Base-by-base conservation (phyloP, 2,113 vertebrate genomes). In the Nibea albiflora region DNA sequence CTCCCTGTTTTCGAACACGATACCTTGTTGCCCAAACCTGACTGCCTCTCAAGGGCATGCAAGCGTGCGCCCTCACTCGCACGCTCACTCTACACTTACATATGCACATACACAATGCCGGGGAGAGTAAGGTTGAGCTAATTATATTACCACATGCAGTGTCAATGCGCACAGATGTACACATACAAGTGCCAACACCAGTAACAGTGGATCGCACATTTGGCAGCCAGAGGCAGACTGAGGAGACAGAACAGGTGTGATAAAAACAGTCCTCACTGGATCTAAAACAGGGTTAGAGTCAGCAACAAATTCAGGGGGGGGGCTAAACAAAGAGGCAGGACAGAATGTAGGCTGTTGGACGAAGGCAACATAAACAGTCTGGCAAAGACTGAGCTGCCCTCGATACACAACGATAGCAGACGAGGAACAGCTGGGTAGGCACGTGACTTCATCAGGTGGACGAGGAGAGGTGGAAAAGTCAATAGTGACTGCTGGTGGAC, bases 1-100 rank as follows among this genome's bases (percentile, higher is more conserved):
- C 78, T 78, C 28, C 19, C 58, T 49, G 42, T 76, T 83, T 83
- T 81, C 49, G 63, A 73, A 73, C 80, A 84, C 63, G 77, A 85
- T 66, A 86, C 60, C 70, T 75, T 17, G 10, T 44, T 62, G 31
- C 52, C 73, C 35, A 80, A 83, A 82, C 54, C 68, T n/a, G 60
- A 69, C 44, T 75, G 35, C 31, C 26, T 85, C 76, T 89, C 73
- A 81, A 80, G 80, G 63, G 78, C 70, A 71, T 28, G 24, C 52
- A 72, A 60, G 69, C 17, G 8, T 71, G 53, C 58, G 77, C 71
- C n/a, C n/a, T n/a, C n/a, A 66, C 65, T 50, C 5, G 61, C 54
- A 68, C 64, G 42, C 70, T 49, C 16, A 12, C 44, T 47, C 35
- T 24, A 54, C 11, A 44, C 76, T 66, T 46, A 15, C 26, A 16